These are phyloP conservation scores for Brachionichthys hirsutus DNA, from an alignment of 2,113 vertebrate genomes.

Conservation along the genomic window DNA sequence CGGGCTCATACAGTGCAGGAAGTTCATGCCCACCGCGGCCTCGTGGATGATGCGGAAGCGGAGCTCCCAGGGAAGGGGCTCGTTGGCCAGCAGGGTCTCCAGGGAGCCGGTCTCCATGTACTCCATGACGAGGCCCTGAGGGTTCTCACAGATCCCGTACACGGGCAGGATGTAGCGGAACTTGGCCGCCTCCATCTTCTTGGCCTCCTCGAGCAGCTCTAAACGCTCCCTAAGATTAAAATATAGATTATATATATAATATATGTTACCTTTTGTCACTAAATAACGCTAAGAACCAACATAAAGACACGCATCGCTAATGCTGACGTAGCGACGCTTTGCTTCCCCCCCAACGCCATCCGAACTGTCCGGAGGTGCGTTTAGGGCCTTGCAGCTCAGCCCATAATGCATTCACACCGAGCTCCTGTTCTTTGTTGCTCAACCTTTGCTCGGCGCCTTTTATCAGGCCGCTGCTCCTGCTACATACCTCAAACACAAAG, in stretches of 20 bases:
- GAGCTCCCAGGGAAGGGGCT: constrained; percentile 91
- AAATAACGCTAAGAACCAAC: too few species aligned
- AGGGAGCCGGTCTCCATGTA: constrained; percentile 97
- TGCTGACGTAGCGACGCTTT: constrained; percentile 22
- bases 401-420: constrained; percentile 43
- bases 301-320: constrained; percentile 10
- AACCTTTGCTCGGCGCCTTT: constrained; percentile 55
- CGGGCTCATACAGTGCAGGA: constrained; percentile 95
- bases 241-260: not conserved
- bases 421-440: constrained; percentile 55
- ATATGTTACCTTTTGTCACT: not conserved
- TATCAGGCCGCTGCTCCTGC: constrained; percentile 47
- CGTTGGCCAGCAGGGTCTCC: constrained; percentile 88
- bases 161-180: constrained; percentile 95
- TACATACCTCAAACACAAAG: constrained; percentile 50
- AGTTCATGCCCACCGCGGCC: constrained; percentile 97
- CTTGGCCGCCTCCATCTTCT: constrained; percentile 98
- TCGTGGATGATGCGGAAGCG: constrained; percentile 95
- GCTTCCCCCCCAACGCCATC: constrained; percentile 1
- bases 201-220: constrained; percentile 92
- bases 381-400: constrained; percentile 16
- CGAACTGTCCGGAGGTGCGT: not conserved
- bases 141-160: constrained; percentile 92
- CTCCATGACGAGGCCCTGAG: constrained; percentile 95
- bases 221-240: constrained; percentile 82